Conservation (phyloP, 2,797 vertebrate species). For the Taenioides sp. region DNA sequence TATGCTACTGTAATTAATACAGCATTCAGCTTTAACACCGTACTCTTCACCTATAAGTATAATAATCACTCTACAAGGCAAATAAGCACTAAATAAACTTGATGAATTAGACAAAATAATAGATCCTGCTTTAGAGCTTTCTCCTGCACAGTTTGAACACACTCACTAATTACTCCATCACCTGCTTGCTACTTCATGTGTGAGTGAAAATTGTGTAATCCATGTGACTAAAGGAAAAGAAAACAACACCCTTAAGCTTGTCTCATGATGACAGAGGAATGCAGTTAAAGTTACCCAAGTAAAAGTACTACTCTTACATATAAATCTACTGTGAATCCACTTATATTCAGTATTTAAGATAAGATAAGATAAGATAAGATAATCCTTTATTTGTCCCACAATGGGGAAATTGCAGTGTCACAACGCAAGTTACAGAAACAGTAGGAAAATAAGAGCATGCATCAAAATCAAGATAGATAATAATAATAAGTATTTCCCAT, state of each 20-base stretch:
- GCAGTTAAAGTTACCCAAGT: not conserved
- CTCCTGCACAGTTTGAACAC: not conserved
- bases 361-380: no score
- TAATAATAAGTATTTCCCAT: no score
- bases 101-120: not conserved
- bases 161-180: conserved; percentile 29
- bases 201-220: conserved; percentile 1
- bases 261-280: conserved; percentile 53
- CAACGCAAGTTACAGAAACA: no score
- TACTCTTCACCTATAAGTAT: not conserved
- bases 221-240: conserved; percentile 29
- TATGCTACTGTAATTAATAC: not conserved
- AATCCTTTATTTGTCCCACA: no score
- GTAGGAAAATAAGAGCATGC: no score
- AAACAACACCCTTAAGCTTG: conserved; percentile 20
- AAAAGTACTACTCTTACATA: no score
- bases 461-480: no score
- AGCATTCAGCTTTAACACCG: no score
- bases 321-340: no score
- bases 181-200: conserved; percentile 39
- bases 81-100: not conserved
- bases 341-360: no score
- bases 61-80: not conserved
- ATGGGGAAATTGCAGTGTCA: no score
- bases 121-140: not conserved